phyloP scores from a whole-genome alignment of 2,797 vertebrate species.

The Hydrolagus colliei region DNA sequence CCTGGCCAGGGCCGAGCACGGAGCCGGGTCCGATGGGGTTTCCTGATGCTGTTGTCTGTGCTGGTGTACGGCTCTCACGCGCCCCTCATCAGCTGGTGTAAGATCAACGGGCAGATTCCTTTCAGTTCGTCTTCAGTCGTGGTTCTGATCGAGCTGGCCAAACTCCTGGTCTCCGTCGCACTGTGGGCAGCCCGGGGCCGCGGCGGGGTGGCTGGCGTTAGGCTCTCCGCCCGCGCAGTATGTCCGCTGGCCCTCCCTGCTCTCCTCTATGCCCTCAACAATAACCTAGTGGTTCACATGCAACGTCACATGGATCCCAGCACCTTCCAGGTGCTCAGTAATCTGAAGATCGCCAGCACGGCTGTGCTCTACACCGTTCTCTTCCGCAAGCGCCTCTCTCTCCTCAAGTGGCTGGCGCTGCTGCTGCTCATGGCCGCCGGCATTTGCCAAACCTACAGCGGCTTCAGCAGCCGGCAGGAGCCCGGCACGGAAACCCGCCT shows the following conservation, averaged over 20 bases:
- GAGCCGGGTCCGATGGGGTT: slow-evolving; percentile 56
- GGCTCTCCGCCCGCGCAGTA: slow-evolving; percentile 64
- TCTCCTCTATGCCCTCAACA: slow-evolving; percentile 82
- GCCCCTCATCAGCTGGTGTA: slow-evolving; percentile 75
- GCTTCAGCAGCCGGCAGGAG: slow-evolving; percentile 59
- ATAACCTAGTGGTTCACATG: slow-evolving; percentile 88
- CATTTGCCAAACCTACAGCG: slow-evolving; percentile 69
- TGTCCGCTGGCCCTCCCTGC: slow-evolving; percentile 75
- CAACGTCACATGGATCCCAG: slow-evolving; percentile 91
- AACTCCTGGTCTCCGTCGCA: slow-evolving; percentile 67
- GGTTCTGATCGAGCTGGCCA: slow-evolving; percentile 73
- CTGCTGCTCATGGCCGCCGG: slow-evolving; percentile 72
- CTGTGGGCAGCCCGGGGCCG: slow-evolving; percentile 49
- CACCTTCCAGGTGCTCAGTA: slow-evolving; percentile 86
- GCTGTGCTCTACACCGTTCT: slow-evolving; percentile 76
- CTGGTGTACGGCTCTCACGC: slow-evolving; percentile 83
- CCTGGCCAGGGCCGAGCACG: slow-evolving; percentile 36
- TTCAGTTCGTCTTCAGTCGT: slow-evolving; percentile 78
- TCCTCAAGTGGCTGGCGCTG: slow-evolving; percentile 66
- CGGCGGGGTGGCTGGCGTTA: slow-evolving; percentile 68
- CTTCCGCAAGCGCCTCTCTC: slow-evolving; percentile 61
- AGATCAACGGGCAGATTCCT: slow-evolving; percentile 67
- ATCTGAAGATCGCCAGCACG: slow-evolving; percentile 82
- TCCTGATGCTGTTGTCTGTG: slow-evolving; percentile 70
- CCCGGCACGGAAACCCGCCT: slow-evolving; percentile 41